Evolutionary conservation across 2,888 invertebrate species (phyloP), one percentile per base, ranked within the genome.

Genomic region (Stenichneumon culpator): DNA sequence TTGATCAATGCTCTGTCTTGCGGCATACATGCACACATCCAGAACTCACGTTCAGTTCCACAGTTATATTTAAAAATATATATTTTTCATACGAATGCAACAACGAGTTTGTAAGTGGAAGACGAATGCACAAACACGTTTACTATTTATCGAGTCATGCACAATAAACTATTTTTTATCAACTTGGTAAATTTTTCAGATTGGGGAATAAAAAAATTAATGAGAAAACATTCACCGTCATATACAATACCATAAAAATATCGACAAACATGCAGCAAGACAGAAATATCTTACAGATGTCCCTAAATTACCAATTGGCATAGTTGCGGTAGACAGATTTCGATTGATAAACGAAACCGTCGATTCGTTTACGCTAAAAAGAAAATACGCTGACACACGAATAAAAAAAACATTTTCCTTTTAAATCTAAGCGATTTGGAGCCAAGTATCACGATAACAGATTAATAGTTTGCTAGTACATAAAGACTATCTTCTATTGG

Each of bases 241-340:
- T 5, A 50, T 28, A 60, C 44, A 54, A 54, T 25, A 25, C 4
- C 16, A 11, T 28, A 52, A 75, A 52, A 75, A 68, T 52, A 54
- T 28, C 19, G 16, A 70, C 57, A 9, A 50, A 68, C 50, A 80
- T 81, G 82, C 80, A 83, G 84, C 86, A 84, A 85, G 88, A 87
- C 87, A 86, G 84, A 84, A 86, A 83, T 54, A 77, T 82, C 63
- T 70, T 50, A 19, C 50, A 74, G 63, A 54, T 68, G 52, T 78
- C 70, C 19, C 36, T 28, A 74, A 77, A 85, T 36, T 47, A 84
- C 74, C 68, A 60, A 86, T 87, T 82, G 87, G 86, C 83, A 85
- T 86, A 86, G 86, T 86, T 86, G 65, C 84, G 84, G 82, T 82
- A 78, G 83, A 75, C 86, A 80, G 81, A 80, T 84, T 86, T 82